A percentile compares a stretch with the other conserved stretches of the same genome.
These are phyloP conservation scores for Phoenoteleia sp. DNA, from an alignment of 2,888 invertebrate genomes.

Conservation along the genomic window DNA sequence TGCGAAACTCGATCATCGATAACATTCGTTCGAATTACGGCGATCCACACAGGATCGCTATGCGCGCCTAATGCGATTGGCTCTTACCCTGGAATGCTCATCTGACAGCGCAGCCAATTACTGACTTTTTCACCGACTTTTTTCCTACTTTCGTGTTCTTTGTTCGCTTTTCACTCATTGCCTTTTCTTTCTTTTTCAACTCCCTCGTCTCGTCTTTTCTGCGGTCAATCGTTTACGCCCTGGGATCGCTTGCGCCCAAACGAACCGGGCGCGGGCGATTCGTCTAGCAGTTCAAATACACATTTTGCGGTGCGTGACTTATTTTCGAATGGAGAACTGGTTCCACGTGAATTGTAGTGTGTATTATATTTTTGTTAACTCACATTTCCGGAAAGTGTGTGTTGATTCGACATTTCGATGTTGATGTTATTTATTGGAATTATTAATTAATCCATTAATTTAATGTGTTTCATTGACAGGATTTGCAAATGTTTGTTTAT, in stretches of 20 bases:
- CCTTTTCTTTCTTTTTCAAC: background rate
- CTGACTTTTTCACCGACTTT: conserved; percentile 37
- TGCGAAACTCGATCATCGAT: conserved; percentile 46
- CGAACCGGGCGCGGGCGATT: too few species aligned
- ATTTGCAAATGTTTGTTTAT: too few species aligned
- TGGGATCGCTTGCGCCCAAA: conserved; percentile 7
- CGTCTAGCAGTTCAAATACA: conserved; percentile 8
- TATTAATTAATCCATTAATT: too few species aligned
- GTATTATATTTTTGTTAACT: too few species aligned
- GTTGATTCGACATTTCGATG: too few species aligned
- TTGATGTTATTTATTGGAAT: too few species aligned
- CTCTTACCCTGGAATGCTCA: conserved; percentile 25
- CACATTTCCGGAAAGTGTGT: too few species aligned
- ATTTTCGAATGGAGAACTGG: too few species aligned
- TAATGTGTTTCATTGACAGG: too few species aligned
- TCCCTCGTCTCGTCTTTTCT: conserved; percentile 14
- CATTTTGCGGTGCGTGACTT: too few species aligned
- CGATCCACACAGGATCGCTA: conserved; percentile 28
- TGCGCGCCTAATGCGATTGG: conserved; percentile 52
- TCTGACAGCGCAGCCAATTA: conserved; percentile 63
- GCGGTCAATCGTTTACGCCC: conserved; percentile 13
- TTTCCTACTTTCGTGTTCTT: conserved; percentile 41
- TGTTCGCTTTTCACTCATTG: background rate
- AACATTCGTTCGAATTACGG: conserved; percentile 61
- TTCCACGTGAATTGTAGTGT: too few species aligned